Percentiles rank a stretch among this genome's conserved stretches.
phyloP scores from a whole-genome alignment of 2,797 vertebrate species.

The Capromys pilorides region DNA sequence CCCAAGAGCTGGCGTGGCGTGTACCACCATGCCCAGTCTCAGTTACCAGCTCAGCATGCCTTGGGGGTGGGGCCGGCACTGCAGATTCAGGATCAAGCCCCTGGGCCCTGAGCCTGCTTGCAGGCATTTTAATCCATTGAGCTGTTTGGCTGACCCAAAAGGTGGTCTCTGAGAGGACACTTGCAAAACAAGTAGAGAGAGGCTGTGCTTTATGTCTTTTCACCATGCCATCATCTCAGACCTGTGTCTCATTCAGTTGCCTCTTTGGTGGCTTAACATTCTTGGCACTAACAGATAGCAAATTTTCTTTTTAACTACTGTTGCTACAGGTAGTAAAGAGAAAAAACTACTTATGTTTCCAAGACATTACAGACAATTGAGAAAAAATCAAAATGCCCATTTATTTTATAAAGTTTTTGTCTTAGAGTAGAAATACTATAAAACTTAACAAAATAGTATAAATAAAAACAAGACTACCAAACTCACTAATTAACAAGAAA shows the following conservation, averaged over 20 bases:
- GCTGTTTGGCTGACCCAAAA: not conserved
- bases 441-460: constrained; percentile 8
- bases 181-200: not conserved
- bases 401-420: constrained; percentile 16
- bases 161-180: not conserved
- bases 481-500: not conserved
- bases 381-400: not conserved
- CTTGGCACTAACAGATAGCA: not conserved
- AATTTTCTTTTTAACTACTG: not conserved
- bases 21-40: too few species aligned
- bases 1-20: too few species aligned
- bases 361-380: constrained; percentile 38
- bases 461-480: not conserved
- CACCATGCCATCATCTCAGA: not conserved
- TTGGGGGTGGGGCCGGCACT: too few species aligned
- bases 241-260: not conserved
- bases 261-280: not conserved
- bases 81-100: too few species aligned
- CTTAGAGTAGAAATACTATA: not conserved
- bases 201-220: not conserved
- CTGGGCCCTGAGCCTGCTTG: too few species aligned
- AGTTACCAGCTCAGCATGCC: too few species aligned
- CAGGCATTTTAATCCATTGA: too few species aligned
- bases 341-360: not conserved
- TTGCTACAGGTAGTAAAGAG: not conserved